Evolutionary conservation across 2,113 vertebrate genomes (phyloP).

Genomic region (Cryptotis parvus): DNA sequence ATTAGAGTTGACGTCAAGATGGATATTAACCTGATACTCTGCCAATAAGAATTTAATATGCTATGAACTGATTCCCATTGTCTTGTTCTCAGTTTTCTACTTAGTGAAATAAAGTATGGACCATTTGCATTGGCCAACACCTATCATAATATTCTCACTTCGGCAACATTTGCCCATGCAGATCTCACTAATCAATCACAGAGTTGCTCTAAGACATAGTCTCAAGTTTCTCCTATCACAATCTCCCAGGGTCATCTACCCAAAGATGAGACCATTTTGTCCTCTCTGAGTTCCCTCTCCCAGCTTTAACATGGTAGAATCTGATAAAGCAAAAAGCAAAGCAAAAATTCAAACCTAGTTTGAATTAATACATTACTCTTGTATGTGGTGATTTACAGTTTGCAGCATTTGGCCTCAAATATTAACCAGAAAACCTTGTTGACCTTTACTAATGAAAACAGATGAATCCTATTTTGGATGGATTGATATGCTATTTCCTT

Average conservation of each 20-base stretch:
- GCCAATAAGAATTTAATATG: background rate
- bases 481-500: background rate
- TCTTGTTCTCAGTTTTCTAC: too few relatives aligned
- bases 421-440: background rate
- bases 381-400: background rate
- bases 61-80: background rate
- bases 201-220: background rate
- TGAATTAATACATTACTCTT: background rate
- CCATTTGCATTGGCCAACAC: background rate
- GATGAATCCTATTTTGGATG: constrained; percentile 40
- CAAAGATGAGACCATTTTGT: constrained; percentile 1
- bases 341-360: background rate
- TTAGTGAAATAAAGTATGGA: background rate
- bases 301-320: background rate
- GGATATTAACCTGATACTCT: background rate
- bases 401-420: background rate
- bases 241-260: background rate
- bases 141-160: fast-evolving
- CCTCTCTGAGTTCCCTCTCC: background rate
- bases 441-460: constrained; percentile 47
- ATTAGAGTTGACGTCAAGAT: background rate
- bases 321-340: background rate
- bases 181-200: background rate
- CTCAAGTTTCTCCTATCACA: background rate
- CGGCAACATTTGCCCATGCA: background rate